Evolutionary conservation across 2,888 invertebrate genomes (phyloP).

Genomic region (Encarsia formosa): DNA sequence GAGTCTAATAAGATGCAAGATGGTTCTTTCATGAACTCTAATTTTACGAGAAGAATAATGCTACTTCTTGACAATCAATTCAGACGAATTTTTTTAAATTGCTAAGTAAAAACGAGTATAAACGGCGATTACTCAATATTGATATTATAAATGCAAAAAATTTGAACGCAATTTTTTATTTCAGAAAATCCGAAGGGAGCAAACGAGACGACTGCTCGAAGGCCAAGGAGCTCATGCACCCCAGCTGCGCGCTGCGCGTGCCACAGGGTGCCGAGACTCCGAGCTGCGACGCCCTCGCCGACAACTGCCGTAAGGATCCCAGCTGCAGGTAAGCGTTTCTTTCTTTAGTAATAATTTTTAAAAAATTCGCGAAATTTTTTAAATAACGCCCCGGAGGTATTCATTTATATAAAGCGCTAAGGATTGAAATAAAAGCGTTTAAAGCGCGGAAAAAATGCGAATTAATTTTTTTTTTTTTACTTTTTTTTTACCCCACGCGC

Average conservation of each 20-base stretch:
- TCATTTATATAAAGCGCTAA: not conserved
- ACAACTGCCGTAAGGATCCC: conserved; percentile 74
- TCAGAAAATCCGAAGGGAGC: conserved; percentile 82
- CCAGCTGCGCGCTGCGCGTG: conserved; percentile 79
- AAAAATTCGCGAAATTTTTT: not conserved
- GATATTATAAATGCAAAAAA: conserved; percentile 6
- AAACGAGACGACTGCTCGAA: conserved; percentile 82
- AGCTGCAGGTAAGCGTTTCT: conserved; percentile 72
- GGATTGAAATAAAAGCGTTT: not conserved
- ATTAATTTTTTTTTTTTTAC: conserved; percentile 20
- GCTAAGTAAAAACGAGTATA: no score
- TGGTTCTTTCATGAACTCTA: no score
- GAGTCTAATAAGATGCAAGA: no score
- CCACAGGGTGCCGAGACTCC: conserved; percentile 67
- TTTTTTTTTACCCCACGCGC: no score
- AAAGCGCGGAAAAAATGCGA: conserved; percentile 7
- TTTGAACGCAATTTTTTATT: conserved; percentile 30
- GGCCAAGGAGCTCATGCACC: conserved; percentile 86
- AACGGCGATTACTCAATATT: no score
- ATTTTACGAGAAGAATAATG: no score
- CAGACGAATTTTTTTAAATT: no score
- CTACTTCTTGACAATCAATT: no score
- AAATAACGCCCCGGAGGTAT: not conserved
- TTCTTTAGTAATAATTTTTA: not conserved
- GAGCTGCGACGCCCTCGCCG: conserved; percentile 82